phyloP scores from a whole-genome alignment of 2,797 vertebrate genomes.

The Alcedo quadribrachys region DNA sequence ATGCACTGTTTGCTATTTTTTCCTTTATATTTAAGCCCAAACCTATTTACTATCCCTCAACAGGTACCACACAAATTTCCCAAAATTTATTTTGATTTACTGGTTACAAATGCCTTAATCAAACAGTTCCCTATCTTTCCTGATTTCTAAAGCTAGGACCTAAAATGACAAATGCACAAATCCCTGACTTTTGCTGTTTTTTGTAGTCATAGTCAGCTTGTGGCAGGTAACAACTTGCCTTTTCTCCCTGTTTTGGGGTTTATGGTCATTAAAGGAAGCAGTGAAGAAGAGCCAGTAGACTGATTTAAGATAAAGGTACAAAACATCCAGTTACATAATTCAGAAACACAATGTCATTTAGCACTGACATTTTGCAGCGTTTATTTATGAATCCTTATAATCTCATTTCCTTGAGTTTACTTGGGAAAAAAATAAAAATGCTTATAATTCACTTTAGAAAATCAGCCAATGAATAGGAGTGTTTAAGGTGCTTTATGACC shows the following conservation, averaged over 20 bases:
- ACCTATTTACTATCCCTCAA: accelerated
- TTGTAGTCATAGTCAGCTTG: background rate
- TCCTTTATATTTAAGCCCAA: background rate
- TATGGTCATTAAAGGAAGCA: background rate
- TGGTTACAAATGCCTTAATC: background rate
- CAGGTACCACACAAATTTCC: background rate
- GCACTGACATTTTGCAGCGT: background rate
- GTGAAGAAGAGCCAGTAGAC: background rate
- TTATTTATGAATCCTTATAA: background rate
- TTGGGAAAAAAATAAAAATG: background rate
- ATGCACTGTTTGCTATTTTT: background rate
- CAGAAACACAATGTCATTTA: background rate
- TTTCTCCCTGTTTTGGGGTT: background rate
- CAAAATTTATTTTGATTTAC: background rate
- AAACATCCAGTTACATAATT: background rate
- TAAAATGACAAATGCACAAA: background rate
- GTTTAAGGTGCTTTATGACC: background rate
- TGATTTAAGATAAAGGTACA: background rate
- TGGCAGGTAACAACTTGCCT: background rate
- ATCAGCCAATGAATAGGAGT: background rate
- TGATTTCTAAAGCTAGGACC: background rate
- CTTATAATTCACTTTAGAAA: background rate
- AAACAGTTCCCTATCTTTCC: background rate
- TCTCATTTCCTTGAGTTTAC: background rate
- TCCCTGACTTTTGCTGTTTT: background rate